Evolutionary conservation across 2,113 vertebrate species (phyloP).

Genomic region (Ardeotis arabs): DNA sequence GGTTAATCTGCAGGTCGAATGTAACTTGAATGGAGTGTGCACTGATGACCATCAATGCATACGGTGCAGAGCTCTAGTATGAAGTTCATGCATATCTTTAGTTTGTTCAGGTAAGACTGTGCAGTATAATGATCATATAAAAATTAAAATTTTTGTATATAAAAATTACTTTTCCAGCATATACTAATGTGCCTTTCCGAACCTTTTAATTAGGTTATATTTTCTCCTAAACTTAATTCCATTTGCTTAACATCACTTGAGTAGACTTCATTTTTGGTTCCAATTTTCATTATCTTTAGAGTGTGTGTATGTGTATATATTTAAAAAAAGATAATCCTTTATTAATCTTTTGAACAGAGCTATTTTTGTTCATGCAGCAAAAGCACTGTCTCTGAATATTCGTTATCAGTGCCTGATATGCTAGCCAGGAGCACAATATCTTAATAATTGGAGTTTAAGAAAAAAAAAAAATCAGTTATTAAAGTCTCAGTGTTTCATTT

Average conservation of each 20-base stretch:
- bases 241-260: neutral
- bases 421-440: neutral
- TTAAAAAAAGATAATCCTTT: neutral
- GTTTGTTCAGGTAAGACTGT: neutral
- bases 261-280: neutral
- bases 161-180: neutral
- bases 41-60: accelerated
- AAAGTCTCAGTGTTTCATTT: neutral
- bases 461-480: neutral
- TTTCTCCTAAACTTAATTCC: neutral
- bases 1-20: neutral
- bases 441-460: neutral
- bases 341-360: neutral
- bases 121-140: neutral
- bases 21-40: neutral
- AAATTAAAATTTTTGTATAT: neutral
- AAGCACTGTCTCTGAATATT: neutral
- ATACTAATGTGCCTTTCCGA: neutral
- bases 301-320: neutral
- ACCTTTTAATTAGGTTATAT: neutral
- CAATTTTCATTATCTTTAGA: neutral
- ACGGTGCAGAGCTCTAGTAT: neutral
- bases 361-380: neutral
- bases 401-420: neutral
- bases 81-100: neutral